Conservation (phyloP, 2,888 invertebrate species). For the Hemaris fuciformis region DNA sequence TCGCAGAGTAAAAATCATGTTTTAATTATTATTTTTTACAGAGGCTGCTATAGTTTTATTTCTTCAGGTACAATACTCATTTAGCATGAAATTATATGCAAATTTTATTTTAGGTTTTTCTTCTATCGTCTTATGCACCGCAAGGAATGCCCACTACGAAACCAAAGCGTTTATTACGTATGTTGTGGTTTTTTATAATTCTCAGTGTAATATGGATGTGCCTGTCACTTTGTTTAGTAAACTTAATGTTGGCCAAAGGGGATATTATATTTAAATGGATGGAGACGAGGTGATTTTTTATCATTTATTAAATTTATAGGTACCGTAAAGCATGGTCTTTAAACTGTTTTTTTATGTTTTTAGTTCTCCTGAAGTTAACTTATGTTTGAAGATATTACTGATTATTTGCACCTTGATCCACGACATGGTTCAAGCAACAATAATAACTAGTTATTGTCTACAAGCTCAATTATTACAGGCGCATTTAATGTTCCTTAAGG, state of each 20-base stretch:
- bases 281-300: conserved; percentile 72
- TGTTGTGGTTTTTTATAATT: conserved; percentile 87
- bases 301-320: background rate
- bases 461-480: conserved; percentile 90
- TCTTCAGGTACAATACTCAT: background rate
- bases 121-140: conserved; percentile 86
- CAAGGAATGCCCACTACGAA: conserved; percentile 82
- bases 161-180: conserved; percentile 85
- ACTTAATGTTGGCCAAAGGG: conserved; percentile 84
- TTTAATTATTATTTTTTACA: no score
- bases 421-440: conserved; percentile 91
- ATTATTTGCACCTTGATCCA: conserved; percentile 87
- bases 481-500: conserved; percentile 86
- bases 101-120: conserved; percentile 83
- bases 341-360: conserved; percentile 19
- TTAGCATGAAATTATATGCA: background rate
- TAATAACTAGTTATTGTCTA: conserved; percentile 90
- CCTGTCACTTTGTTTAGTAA: conserved; percentile 84
- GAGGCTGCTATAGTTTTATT: no score
- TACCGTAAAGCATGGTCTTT: background rate
- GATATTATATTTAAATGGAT: conserved; percentile 85
- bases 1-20: no score
- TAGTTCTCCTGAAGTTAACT: conserved; percentile 75
- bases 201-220: conserved; percentile 86
- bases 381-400: conserved; percentile 81